These are phyloP conservation scores for Dendroctonus ponderosae DNA, from an alignment of 1,140 invertebrate genomes.

Conservation along the genomic window DNA sequence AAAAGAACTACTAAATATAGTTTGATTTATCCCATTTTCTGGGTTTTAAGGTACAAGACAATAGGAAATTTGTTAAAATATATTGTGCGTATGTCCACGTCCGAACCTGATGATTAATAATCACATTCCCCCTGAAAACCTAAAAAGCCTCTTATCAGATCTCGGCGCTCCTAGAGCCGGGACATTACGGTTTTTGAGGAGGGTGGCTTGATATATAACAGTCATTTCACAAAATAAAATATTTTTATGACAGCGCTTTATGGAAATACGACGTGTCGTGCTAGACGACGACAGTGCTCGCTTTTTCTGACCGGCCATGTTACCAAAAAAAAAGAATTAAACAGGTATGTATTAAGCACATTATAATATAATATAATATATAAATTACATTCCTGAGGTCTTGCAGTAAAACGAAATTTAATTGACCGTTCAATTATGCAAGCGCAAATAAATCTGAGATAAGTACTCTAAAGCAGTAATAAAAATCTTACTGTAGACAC, in stretches of 20 bases:
- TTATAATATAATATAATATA: too few relatives aligned
- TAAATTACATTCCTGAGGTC: too few relatives aligned
- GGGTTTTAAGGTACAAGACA: background rate
- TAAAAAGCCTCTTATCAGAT: constrained; percentile 35
- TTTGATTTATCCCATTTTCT: too few relatives aligned
- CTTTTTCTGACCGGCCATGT: constrained; percentile 5
- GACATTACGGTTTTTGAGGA: constrained; percentile 35
- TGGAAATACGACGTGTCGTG: constrained; percentile 35
- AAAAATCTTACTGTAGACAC: too few relatives aligned
- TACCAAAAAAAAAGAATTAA: constrained; percentile 8
- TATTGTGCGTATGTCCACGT: constrained; percentile 21
- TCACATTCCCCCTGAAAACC: constrained; percentile 34
- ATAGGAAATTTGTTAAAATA: constrained; percentile 5
- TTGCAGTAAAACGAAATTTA: too few relatives aligned
- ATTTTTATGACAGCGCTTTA: constrained; percentile 39
- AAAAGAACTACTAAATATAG: too few relatives aligned
- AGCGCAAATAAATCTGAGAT: too few relatives aligned
- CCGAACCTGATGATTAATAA: constrained; percentile 32
- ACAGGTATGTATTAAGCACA: too few relatives aligned
- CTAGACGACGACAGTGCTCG: constrained; percentile 19
- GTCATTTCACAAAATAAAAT: constrained; percentile 41
- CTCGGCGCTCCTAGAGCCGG: constrained; percentile 31
- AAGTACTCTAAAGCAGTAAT: too few relatives aligned
- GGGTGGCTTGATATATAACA: constrained; percentile 41
- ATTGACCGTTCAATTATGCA: too few relatives aligned